Evolutionary conservation across 2,797 vertebrate species (phyloP).

Genomic region (Tenualosa ilisha): DNA sequence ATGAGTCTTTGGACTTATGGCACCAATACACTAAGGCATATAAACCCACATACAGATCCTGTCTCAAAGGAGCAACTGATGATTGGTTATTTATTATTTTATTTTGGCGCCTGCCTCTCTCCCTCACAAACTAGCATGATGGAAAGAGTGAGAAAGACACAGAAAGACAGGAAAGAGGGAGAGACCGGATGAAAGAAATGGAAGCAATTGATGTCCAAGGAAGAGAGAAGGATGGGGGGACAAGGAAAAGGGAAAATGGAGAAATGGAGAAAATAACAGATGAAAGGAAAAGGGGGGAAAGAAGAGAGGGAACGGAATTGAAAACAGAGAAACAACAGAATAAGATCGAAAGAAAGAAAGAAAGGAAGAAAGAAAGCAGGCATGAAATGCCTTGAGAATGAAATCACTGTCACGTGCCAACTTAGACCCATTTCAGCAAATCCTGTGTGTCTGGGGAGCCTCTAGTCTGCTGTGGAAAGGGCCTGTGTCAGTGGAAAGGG

Average conservation of each 20-base stretch:
- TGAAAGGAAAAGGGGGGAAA: no score
- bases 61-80: not conserved
- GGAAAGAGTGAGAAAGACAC: not conserved
- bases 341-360: not conserved
- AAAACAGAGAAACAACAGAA: not conserved
- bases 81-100: not conserved
- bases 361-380: not conserved
- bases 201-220: no score
- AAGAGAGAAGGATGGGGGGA: no score
- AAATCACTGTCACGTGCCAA: slow-evolving; percentile 47
- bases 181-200: no score
- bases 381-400: slow-evolving; percentile 20
- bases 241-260: no score
- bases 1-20: not conserved
- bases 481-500: no score
- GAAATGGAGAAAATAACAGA: no score
- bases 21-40: not conserved
- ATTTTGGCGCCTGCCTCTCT: no score
- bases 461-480: no score
- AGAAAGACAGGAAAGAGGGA: not conserved
- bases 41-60: not conserved
- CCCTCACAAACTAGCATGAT: not conserved
- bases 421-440: slow-evolving; percentile 45
- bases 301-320: no score
- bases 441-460: slow-evolving; percentile 38